These are phyloP conservation scores for Brienomyrus brachyistius DNA, from an alignment of 2,113 vertebrate species.

Conservation along the genomic window DNA sequence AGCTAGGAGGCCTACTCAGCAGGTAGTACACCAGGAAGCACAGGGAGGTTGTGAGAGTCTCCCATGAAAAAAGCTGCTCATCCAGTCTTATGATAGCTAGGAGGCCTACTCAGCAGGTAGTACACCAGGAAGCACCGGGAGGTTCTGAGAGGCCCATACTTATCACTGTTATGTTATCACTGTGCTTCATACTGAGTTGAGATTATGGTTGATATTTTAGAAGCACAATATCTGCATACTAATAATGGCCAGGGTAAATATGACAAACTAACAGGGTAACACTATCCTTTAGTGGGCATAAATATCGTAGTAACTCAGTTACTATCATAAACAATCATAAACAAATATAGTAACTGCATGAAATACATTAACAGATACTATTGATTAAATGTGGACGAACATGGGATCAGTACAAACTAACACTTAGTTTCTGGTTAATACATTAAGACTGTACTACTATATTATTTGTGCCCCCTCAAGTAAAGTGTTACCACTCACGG, in stretches of 20 bases:
- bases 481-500: no score
- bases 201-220: background rate
- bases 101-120: background rate
- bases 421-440: no score
- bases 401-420: no score
- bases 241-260: conserved; percentile 9
- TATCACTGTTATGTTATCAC: background rate
- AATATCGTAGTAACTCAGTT: background rate
- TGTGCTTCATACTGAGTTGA: background rate
- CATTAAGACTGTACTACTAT: no score
- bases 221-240: background rate
- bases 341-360: background rate
- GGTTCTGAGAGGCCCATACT: background rate
- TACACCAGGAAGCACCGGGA: background rate
- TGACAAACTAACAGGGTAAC: background rate
- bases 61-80: background rate
- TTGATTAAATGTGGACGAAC: no score
- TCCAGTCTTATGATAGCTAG: background rate
- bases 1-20: background rate
- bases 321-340: background rate
- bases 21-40: background rate
- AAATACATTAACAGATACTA: background rate
- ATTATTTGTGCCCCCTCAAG: no score
- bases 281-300: background rate
- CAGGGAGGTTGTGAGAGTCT: background rate